Conservation (phyloP, 1,140 invertebrate genomes). For the Subanguina moxae region DNA sequence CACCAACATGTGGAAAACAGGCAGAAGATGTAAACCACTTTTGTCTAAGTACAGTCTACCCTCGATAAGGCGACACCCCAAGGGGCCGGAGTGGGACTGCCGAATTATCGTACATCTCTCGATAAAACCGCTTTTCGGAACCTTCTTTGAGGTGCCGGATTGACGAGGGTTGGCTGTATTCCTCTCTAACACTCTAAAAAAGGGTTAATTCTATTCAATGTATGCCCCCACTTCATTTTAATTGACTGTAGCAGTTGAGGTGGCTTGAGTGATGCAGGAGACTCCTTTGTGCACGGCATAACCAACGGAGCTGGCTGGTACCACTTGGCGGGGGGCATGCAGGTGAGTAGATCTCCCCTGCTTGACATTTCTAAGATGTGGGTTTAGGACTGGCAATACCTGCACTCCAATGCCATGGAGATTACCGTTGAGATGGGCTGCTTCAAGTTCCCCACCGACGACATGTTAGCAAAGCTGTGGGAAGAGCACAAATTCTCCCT, state of each 20-base stretch:
- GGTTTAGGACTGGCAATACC: constrained; percentile 81
- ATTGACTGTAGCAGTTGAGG: constrained; percentile 6
- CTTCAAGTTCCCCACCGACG: constrained; percentile 76
- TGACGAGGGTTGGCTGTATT: too few relatives aligned
- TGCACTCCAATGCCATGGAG: constrained; percentile 85
- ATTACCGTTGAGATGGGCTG: constrained; percentile 90
- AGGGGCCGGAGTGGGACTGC: too few relatives aligned
- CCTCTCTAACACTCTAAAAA: too few relatives aligned
- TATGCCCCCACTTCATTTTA: too few relatives aligned
- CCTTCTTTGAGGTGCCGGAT: too few relatives aligned
- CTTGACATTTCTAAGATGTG: background rate
- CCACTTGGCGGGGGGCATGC: constrained; percentile 73
- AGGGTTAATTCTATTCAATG: too few relatives aligned
- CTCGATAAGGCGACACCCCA: too few relatives aligned
- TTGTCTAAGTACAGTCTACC: too few relatives aligned
- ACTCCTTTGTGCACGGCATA: constrained; percentile 66
- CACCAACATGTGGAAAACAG: constrained; percentile 57
- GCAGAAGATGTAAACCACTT: constrained; percentile 42
- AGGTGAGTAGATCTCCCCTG: constrained; percentile 62
- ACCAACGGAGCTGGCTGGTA: constrained; percentile 81
- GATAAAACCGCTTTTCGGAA: too few relatives aligned
- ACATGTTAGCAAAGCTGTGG: constrained; percentile 78
- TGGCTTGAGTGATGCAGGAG: constrained; percentile 44
- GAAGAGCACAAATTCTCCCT: constrained; percentile 79
- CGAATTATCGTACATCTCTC: too few relatives aligned